Conservation (phyloP, 2,797 vertebrate species). For the Antrozous pallidus region DNA sequence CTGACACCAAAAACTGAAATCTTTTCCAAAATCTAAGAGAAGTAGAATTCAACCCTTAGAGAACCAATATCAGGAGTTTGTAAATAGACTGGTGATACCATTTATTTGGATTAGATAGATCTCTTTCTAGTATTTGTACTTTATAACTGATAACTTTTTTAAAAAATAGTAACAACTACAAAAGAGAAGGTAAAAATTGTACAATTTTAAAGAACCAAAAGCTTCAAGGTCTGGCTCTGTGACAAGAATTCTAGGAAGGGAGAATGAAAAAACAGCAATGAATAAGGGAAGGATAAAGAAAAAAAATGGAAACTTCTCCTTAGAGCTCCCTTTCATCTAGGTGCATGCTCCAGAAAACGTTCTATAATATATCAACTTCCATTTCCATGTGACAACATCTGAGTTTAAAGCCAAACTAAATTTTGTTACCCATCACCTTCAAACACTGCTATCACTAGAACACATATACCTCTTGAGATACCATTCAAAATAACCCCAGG, state of each 20-base stretch:
- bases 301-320: background rate
- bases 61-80: background rate
- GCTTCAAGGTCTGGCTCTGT: background rate
- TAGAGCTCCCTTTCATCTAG: background rate
- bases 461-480: background rate
- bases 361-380: constrained; percentile 17
- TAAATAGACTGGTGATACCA: background rate
- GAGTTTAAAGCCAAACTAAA: constrained; percentile 17
- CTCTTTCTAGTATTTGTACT: constrained; percentile 3
- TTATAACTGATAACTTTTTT: background rate
- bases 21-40: constrained; percentile 18
- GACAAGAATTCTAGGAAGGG: constrained; percentile 27
- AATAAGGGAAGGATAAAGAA: background rate
- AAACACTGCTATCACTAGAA: background rate
- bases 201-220: constrained; percentile 16
- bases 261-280: background rate
- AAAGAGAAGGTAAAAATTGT: background rate
- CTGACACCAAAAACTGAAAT: constrained; percentile 35
- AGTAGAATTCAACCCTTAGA: constrained; percentile 1
- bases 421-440: background rate
- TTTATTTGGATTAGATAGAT: background rate
- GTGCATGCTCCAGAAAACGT: constrained; percentile 9
- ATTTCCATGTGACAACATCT: background rate
- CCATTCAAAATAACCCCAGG: background rate
- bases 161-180: background rate